Conservation (phyloP, 2,797 vertebrate genomes). For the Sebastes trivittatus region DNA sequence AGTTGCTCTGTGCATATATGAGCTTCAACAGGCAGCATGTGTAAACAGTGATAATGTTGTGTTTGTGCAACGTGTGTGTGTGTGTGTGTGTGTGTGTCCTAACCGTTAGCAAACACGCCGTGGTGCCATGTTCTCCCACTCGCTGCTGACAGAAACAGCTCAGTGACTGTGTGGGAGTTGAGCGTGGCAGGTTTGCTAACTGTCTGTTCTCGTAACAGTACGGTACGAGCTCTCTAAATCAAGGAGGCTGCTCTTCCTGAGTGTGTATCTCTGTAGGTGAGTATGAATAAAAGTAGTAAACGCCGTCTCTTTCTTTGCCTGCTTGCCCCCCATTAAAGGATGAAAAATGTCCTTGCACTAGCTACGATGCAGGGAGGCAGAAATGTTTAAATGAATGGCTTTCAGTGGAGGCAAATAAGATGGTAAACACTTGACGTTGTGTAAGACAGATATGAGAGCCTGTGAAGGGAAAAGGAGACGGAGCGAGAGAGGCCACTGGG, state of each 20-base stretch:
- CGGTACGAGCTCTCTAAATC: conserved; percentile 44
- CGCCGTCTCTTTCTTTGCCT: conserved; percentile 6
- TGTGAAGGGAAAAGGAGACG: conserved; percentile 12
- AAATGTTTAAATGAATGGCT: conserved; percentile 36
- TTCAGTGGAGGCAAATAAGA: conserved; percentile 30
- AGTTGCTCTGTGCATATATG: conserved; percentile 65
- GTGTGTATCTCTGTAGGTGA: conserved; percentile 24
- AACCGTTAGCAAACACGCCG: conserved; percentile 65
- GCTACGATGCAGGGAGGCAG: conserved; percentile 1
- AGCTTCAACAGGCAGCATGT: conserved; percentile 63
- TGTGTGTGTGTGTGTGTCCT: conserved; percentile 39
- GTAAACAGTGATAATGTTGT: conserved; percentile 74
- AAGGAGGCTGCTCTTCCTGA: conserved; percentile 23
- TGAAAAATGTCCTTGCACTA: background rate
- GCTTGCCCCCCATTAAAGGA: conserved; percentile 33
- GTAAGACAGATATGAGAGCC: conserved; percentile 27
- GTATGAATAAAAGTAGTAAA: conserved; percentile 34
- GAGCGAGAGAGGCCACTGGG: conserved; percentile 9
- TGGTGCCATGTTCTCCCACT: conserved; percentile 66
- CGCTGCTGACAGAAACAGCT: conserved; percentile 63
- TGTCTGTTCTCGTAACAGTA: conserved; percentile 43
- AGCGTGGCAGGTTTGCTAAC: conserved; percentile 50
- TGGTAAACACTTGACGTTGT: conserved; percentile 42
- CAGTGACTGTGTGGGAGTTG: conserved; percentile 63
- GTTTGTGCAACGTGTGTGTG: conserved; percentile 49